Conservation (phyloP, 2,113 vertebrate genomes). For the Siniperca chuatsi region DNA sequence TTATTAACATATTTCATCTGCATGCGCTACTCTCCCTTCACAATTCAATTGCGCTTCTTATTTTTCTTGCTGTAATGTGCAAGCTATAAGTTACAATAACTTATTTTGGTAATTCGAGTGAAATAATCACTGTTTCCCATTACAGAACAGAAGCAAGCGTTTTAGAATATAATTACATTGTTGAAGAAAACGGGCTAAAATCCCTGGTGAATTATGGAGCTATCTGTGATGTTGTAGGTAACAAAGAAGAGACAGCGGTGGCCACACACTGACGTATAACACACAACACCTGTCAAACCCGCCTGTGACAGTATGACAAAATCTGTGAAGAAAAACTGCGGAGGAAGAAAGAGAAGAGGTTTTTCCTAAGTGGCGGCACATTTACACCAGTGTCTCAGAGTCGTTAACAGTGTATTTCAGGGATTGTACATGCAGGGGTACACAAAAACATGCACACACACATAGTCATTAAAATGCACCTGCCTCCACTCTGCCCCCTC, state of each 20-base stretch:
- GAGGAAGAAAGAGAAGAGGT: neutral
- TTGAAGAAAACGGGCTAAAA: neutral
- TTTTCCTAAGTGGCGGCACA: neutral
- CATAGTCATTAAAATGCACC: constrained; percentile 66
- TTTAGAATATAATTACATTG: constrained; percentile 57
- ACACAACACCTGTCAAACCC: constrained; percentile 40
- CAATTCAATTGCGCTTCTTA: constrained; percentile 55
- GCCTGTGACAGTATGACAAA: constrained; percentile 24
- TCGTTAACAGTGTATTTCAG: constrained; percentile 23
- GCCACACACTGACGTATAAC: constrained; percentile 51
- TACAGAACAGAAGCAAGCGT: constrained; percentile 35
- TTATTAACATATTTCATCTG: constrained; percentile 85
- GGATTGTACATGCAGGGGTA: constrained; percentile 4
- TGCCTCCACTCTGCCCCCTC: constrained; percentile 53
- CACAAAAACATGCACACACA: constrained; percentile 25
- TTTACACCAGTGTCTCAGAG: constrained; percentile 8
- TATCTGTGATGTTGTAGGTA: constrained; percentile 51
- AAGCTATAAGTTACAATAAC: constrained; percentile 64
- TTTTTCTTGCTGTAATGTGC: constrained; percentile 45
- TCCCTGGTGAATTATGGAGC: constrained; percentile 7
- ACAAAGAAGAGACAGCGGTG: constrained; percentile 34
- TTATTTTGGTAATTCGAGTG: constrained; percentile 54
- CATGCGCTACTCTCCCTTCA: constrained; percentile 39
- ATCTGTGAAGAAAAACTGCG: constrained; percentile 6
- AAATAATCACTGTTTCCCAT: constrained; percentile 60